Conservation (phyloP, 2,888 invertebrate genomes). For the Gastrophysa polygoni region DNA sequence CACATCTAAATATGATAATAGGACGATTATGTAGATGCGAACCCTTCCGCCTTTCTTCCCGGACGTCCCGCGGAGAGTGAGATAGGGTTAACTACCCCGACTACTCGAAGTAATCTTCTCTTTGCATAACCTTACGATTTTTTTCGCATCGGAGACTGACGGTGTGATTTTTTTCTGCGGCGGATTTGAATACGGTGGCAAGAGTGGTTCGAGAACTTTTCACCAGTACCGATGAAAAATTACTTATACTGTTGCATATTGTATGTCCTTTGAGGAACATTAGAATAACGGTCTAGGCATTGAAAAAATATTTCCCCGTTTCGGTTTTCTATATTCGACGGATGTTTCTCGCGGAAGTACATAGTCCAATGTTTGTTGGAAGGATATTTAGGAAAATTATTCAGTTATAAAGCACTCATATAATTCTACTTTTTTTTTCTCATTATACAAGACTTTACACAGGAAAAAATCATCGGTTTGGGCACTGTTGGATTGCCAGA, state of each 20-base stretch:
- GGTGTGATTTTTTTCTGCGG: constrained; percentile 21
- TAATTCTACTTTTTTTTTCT: too few species aligned
- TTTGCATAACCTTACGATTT: constrained; percentile 41
- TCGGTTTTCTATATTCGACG: too few species aligned
- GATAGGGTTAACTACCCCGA: constrained; percentile 43
- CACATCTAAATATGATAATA: constrained; percentile 50
- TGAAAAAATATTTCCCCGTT: too few species aligned
- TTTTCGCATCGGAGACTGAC: constrained; percentile 28
- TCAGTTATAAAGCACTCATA: too few species aligned
- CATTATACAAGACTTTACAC: too few species aligned
- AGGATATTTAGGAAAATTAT: too few species aligned
- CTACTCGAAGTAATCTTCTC: constrained; percentile 38
- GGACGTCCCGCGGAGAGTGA: constrained; percentile 40
- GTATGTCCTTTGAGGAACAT: constrained; percentile 2
- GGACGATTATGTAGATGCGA: constrained; percentile 53
- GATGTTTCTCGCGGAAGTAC: too few species aligned
- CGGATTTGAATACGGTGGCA: constrained; percentile 26
- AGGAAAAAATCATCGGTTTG: too few species aligned
- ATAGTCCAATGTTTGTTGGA: too few species aligned
- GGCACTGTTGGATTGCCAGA: too few species aligned
- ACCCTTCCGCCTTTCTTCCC: constrained; percentile 40
- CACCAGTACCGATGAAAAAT: constrained; percentile 23
- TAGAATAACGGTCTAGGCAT: constrained; percentile 16
- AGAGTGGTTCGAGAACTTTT: constrained; percentile 34
- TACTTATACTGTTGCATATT: constrained; percentile 20